A percentile compares a stretch with the other conserved stretches of the same genome.
Conservation (phyloP, 1,140 invertebrate species). For the Platyscapa corneri region DNA sequence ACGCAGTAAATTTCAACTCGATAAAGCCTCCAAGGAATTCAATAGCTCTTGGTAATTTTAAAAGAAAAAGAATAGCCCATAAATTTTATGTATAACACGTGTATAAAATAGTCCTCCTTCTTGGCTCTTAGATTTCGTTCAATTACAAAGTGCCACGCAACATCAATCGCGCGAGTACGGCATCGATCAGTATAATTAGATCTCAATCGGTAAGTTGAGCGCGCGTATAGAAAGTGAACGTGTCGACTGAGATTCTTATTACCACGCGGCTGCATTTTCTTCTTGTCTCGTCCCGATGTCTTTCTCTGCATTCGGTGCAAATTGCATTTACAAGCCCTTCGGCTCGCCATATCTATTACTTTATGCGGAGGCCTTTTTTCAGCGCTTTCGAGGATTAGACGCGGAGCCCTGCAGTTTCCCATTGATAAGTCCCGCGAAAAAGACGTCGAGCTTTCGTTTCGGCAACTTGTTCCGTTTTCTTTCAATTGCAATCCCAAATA, state of each 20-base stretch:
- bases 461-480: too few species aligned
- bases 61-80: background rate
- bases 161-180: background rate
- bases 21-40: background rate
- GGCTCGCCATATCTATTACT: background rate
- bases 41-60: constrained; percentile 8
- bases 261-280: background rate
- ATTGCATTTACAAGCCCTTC: background rate
- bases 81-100: background rate
- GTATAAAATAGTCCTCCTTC: background rate
- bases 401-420: background rate
- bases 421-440: background rate
- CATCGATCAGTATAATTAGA: constrained; percentile 34
- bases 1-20: background rate
- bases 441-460: too few species aligned
- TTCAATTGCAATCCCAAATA: too few species aligned
- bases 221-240: constrained; percentile 14
- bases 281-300: constrained; percentile 3
- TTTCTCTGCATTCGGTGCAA: background rate
- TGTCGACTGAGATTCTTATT: constrained; percentile 18
- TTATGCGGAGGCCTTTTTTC: background rate
- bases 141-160: constrained; percentile 20
- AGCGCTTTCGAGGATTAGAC: background rate
- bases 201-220: constrained; percentile 11
- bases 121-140: constrained; percentile 17